These are phyloP conservation scores for Lampropteryx suffumata DNA, from an alignment of 2,888 invertebrate genomes.

Conservation along the genomic window DNA sequence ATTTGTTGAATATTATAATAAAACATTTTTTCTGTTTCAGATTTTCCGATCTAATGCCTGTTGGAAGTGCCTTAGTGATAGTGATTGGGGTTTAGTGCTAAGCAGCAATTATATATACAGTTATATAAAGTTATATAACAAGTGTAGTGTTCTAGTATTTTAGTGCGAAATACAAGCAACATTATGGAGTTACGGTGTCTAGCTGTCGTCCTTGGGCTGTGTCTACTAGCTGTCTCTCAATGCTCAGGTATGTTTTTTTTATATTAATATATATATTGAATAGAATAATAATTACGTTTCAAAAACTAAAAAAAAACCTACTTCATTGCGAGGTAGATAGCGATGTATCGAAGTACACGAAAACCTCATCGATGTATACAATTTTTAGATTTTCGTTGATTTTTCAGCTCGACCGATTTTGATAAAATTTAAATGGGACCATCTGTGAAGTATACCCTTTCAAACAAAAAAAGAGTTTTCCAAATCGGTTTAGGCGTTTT, in stretches of 20 bases:
- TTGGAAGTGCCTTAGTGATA: constrained; percentile 73
- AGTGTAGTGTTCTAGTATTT: constrained; percentile 42
- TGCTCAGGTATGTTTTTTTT: constrained; percentile 58
- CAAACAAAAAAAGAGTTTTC: too few species aligned
- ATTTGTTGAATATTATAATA: neutral
- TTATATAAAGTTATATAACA: too few species aligned
- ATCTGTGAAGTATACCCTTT: too few species aligned
- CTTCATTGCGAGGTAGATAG: too few species aligned
- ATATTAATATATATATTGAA: neutral
- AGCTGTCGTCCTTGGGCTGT: constrained; percentile 54
- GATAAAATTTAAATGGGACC: too few species aligned
- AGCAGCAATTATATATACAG: neutral
- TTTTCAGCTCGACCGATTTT: too few species aligned
- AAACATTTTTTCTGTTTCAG: constrained; percentile 5
- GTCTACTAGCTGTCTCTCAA: constrained; percentile 56
- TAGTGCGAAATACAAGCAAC: constrained; percentile 26
- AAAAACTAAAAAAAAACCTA: too few species aligned
- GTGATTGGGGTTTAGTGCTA: constrained; percentile 42
- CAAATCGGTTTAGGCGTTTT: too few species aligned
- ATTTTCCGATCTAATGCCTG: constrained; percentile 53
- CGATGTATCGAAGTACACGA: too few species aligned
- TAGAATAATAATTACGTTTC: too few species aligned
- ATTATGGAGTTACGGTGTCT: constrained; percentile 65
- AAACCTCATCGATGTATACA: too few species aligned
- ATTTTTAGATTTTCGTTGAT: too few species aligned